These are phyloP conservation scores for Epinephelus moara DNA, from an alignment of 2,113 vertebrate genomes.

Conservation along the genomic window DNA sequence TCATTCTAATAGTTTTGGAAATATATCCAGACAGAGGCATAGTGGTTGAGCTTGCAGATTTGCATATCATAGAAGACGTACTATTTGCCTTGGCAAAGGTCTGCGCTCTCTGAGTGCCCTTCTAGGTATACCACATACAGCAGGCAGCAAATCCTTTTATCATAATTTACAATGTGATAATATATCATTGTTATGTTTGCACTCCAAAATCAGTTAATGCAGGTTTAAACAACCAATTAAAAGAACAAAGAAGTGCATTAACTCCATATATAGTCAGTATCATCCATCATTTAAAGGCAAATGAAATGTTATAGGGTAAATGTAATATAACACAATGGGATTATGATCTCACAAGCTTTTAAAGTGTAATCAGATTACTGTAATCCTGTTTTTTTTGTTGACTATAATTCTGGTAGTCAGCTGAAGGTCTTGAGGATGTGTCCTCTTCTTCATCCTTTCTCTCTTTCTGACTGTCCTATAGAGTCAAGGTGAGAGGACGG, in stretches of 20 bases:
- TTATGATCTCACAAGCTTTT: neutral
- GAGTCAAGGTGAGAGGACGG: neutral
- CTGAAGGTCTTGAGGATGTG: neutral
- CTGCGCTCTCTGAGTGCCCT: no score
- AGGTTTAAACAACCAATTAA: neutral
- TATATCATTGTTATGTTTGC: no score
- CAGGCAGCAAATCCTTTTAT: no score
- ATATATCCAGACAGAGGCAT: no score
- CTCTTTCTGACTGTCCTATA: neutral
- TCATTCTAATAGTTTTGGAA: no score
- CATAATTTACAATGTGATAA: no score
- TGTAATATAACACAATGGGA: neutral
- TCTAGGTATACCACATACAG: no score
- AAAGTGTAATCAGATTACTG: neutral
- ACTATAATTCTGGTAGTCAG: neutral
- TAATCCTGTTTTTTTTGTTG: neutral
- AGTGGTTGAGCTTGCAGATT: no score
- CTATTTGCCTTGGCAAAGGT: no score
- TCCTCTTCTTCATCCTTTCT: neutral
- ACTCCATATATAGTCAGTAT: neutral
- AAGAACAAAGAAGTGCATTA: neutral
- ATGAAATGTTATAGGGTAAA: neutral
- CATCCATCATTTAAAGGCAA: neutral
- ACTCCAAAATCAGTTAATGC: neutral
- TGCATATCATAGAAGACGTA: no score